Evolutionary conservation across 2,797 vertebrate species (phyloP).

Genomic region (Platalea minor): DNA sequence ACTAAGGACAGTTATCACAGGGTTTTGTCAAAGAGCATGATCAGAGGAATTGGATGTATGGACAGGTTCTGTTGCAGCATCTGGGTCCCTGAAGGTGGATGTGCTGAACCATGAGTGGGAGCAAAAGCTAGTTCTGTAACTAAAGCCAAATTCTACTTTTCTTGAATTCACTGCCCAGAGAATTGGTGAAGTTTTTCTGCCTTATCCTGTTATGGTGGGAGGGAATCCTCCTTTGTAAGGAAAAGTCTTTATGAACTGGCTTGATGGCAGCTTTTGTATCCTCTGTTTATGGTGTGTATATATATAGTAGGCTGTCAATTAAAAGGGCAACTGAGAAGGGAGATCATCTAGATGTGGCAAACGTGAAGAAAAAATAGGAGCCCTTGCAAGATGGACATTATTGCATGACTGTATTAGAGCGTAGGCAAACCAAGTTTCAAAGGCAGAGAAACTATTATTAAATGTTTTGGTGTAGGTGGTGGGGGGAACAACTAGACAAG

Average conservation of each 20-base stretch:
- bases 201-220: neutral
- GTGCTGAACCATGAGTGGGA: neutral
- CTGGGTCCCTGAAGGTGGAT: neutral
- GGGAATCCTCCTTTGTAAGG: neutral
- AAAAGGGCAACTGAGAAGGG: neutral
- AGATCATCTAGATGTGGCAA: neutral
- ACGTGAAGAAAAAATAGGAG: neutral
- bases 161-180: neutral
- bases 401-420: neutral
- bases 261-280: neutral
- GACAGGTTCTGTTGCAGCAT: neutral
- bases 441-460: neutral
- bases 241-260: neutral
- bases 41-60: neutral
- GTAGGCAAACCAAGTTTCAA: neutral
- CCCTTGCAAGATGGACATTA: neutral
- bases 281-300: neutral
- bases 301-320: neutral
- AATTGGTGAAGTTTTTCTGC: neutral
- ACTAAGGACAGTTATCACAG: neutral
- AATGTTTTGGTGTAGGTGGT: neutral
- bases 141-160: neutral
- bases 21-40: neutral
- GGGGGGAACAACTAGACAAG: neutral
- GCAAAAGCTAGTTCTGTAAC: neutral